Base-by-base conservation (phyloP, 2,113 vertebrate genomes). In the Calyptommatus sinebrachiatus region DNA sequence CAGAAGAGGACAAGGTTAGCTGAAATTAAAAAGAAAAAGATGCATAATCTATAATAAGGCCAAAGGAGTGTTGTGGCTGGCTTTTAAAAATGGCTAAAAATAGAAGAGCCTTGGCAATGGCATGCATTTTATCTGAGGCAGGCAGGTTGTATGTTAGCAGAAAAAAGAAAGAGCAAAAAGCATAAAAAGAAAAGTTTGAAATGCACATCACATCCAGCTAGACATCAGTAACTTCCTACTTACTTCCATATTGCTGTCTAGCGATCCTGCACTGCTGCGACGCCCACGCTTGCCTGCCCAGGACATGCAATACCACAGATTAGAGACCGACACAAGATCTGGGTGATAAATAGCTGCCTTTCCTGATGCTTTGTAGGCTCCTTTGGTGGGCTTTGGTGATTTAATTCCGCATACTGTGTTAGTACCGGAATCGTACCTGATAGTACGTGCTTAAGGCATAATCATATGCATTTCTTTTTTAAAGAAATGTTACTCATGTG, bases 241-340 rank as follows among this genome's bases (percentile, higher is more conserved):
- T 99, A 99, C 98, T 97, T 99, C 98, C 96, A 99, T 97, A 97
- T 97, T 98, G 97, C 97, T 99, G 97, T 99, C 97, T 99, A 99
- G 97, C 93, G 98, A 99, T 99, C 98, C 98, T 95, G 97, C 98
- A 97, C 98, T 99, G 98, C 97, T 98, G 96, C 98, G 97, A 84
- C 98, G 96, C 93, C 97, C 98, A 93, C 98, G 97, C 96, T 99
- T 99, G 96, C 98, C 98, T 99, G 98, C 95, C 97, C 97, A 96
- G 97, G 95, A 99, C 97, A 99, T 96, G 97, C 96, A 95, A 98
- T 95, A 97, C 93, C 95, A 99, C 87, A 99, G 95, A 96, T 99
- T 97, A 99, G 97, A 97, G 94, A 92, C 92, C 83, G 89, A 91
- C 94, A 94, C 92, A 95, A 95, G 87, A 94, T 90, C 92, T 85